Evolutionary conservation across 2,113 vertebrate species (phyloP), one percentile per base, ranked within the genome.

Genomic region (Macroglossus sobrinus): DNA sequence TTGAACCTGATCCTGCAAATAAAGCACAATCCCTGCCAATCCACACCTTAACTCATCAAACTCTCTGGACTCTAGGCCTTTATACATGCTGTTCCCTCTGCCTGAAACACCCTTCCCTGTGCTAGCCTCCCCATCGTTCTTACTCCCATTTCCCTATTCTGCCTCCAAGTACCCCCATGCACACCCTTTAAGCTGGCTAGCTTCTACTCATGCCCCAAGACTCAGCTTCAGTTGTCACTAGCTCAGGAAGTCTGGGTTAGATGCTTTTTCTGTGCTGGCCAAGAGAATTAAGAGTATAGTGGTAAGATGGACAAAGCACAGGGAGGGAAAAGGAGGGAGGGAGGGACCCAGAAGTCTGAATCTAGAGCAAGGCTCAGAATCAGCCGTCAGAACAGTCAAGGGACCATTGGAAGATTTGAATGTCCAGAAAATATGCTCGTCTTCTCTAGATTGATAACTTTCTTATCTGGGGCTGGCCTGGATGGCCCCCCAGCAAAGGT

Each of bases 391-490:
- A 40, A 8, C 13, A 47, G 24, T 22, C 85, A 30, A 19, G 24
- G 4, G 0, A 0, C 26, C 43, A 7, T 0, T 0, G 33, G 24
- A 35, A 89, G 40, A 4, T 16, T 7, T 19, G 11, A 9, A 30
- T 0, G 21, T 13, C 53, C 33, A 4, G 66, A 38, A 45, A 35
- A 47, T 40, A 19, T 0, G 10, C 16, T n/a, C 50, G 4, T 0
- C 71, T 9, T 30, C 14, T 69, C 35, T 22, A 12, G 15, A 35
- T 13, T 1, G 21, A 38, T 0, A 30, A 2, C 5, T 30, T 64
- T 69, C 30, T 40, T 22, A 15, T 14, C 68, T 24, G 3, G 7
- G 12, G 30, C 43, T 14, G 24, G 47, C 76, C 7, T 16, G 26
- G 11, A 28, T 3, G 71, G 35, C 69, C 19, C 1, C 35, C 35